Evolutionary conservation across 1,140 invertebrate species (phyloP).

Genomic region (Camponotus vicinus): DNA sequence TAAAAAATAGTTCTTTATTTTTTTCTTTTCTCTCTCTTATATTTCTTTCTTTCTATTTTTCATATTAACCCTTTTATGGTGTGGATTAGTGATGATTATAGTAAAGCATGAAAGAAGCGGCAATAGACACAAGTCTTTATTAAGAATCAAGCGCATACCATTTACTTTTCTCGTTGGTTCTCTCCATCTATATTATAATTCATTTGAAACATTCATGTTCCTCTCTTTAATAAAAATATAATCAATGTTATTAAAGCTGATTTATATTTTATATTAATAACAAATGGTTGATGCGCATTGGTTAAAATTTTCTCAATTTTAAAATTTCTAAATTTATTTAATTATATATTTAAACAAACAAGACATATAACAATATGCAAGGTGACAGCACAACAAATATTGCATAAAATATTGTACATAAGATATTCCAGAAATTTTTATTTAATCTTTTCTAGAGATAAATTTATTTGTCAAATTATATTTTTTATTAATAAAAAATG

Average conservation of each 20-base stretch:
- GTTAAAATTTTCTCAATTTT: neutral
- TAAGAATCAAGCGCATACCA: constrained; percentile 67
- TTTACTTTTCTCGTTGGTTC: constrained; percentile 51
- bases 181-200: constrained; percentile 27
- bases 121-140: constrained; percentile 62
- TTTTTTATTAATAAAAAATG: neutral
- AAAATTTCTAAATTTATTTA: neutral
- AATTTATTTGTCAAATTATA: neutral
- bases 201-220: constrained; percentile 3
- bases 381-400: neutral
- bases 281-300: neutral
- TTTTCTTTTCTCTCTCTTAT: neutral
- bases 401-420: neutral
- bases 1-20: too few relatives aligned
- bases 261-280: constrained; percentile 2
- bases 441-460: neutral
- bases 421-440: neutral
- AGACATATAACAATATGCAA: neutral
- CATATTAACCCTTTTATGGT: constrained; percentile 38
- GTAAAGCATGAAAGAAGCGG: constrained; percentile 37
- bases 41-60: neutral
- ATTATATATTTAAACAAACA: neutral
- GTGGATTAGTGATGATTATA: constrained; percentile 25
- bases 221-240: neutral
- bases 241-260: constrained; percentile 12